phyloP scores from a whole-genome alignment of 2,797 vertebrate species.

The Myotis planiceps region DNA sequence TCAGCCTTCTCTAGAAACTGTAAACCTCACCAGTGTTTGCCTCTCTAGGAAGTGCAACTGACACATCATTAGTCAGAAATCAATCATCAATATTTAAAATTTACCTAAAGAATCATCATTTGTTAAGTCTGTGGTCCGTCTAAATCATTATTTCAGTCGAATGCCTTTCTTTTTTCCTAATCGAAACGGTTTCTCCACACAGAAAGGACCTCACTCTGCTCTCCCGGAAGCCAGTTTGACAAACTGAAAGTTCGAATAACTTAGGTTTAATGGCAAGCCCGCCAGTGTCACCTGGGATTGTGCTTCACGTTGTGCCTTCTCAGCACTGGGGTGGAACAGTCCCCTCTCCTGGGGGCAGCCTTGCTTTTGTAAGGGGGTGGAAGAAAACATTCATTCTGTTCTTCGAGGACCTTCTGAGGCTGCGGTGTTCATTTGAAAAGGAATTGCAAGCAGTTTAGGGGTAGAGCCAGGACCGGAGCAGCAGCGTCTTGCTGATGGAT shows the following conservation, averaged over 20 bases:
- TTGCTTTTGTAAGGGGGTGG: neutral
- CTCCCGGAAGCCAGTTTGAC: neutral
- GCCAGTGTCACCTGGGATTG: neutral
- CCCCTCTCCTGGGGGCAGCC: neutral
- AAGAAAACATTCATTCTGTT: neutral
- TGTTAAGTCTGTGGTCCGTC: slow-evolving; percentile 37
- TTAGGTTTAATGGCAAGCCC: neutral
- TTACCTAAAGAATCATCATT: slow-evolving; percentile 7
- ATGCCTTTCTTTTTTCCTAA: neutral
- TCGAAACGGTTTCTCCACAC: neutral
- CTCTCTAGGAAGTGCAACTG: slow-evolving; percentile 34
- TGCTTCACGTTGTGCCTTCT: slow-evolving; percentile 31
- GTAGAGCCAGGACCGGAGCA: neutral
- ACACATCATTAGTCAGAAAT: slow-evolving; percentile 58
- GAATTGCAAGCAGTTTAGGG: neutral
- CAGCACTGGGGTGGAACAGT: neutral
- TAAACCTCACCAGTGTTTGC: neutral
- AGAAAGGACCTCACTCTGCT: neutral
- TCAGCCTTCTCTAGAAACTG: neutral
- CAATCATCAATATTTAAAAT: slow-evolving; percentile 8
- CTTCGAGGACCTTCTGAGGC: neutral
- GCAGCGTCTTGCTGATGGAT: neutral
- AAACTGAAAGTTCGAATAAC: neutral
- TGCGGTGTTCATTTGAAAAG: neutral
- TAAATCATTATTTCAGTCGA: slow-evolving; percentile 52